Conservation (phyloP, 1,140 invertebrate species). For the Hyles vespertilio region DNA sequence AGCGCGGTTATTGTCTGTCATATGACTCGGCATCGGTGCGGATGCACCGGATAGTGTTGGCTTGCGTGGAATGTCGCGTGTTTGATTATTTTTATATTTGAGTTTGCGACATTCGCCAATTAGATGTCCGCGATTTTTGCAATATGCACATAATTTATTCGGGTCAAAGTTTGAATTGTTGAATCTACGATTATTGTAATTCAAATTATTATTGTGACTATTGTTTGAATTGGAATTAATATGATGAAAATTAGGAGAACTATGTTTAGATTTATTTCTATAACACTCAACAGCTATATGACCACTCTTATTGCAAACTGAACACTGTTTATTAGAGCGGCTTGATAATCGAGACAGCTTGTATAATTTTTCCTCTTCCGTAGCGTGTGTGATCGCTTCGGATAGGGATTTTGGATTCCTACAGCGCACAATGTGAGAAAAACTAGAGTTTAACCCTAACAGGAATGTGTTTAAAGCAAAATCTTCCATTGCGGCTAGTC, state of each 20-base stretch:
- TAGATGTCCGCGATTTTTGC: conserved; percentile 23
- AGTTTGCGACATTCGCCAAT: conserved; percentile 24
- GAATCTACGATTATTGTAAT: conserved; percentile 1
- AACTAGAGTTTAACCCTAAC: conserved; percentile 19
- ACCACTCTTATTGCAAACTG: conserved; percentile 11
- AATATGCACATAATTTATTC: conserved; percentile 16
- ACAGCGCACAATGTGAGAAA: conserved; percentile 26
- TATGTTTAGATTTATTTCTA: conserved; percentile 8
- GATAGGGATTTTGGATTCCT: conserved; percentile 18
- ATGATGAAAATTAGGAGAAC: not conserved
- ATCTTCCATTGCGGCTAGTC: conserved; percentile 33
- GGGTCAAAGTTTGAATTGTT: no score
- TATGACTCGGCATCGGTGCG: not conserved
- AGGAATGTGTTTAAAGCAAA: conserved; percentile 29
- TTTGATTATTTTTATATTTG: conserved; percentile 16
- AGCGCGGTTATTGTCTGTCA: no score
- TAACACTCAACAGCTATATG: conserved; percentile 11
- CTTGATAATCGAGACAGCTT: conserved; percentile 9
- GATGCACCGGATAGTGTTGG: not conserved
- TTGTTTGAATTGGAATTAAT: conserved; percentile 1
- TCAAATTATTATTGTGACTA: not conserved
- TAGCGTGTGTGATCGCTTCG: conserved; percentile 19
- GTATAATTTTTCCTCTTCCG: conserved; percentile 23
- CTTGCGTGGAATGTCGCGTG: not conserved
- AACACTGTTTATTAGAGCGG: not conserved